Evolutionary conservation across 2,888 invertebrate species (phyloP).

Genomic region (Cecidostiba fungosa): DNA sequence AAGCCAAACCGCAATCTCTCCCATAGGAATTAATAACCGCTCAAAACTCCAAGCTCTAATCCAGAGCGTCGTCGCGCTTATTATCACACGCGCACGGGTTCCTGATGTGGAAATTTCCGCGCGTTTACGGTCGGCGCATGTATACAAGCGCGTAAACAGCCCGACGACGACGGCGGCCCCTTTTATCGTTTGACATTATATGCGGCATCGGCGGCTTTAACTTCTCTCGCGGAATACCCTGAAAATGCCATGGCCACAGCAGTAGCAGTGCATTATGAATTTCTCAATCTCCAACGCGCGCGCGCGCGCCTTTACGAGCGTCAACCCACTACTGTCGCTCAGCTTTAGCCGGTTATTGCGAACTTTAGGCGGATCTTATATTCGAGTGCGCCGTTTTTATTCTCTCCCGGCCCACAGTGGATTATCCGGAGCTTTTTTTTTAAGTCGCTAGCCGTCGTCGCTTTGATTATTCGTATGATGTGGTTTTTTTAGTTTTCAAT

Average conservation of each 20-base stretch:
- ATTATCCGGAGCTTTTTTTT: neutral
- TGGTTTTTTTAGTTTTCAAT: neutral
- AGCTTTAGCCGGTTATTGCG: constrained; percentile 17
- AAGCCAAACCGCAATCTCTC: too few species aligned
- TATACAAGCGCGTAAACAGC: neutral
- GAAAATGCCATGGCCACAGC: constrained; percentile 9
- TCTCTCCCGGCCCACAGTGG: neutral
- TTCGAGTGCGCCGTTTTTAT: neutral
- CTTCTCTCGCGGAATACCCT: constrained; percentile 23
- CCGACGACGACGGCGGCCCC: neutral
- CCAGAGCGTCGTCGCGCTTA: neutral
- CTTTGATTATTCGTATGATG: too few species aligned
- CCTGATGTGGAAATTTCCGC: neutral
- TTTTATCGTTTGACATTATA: constrained; percentile 40
- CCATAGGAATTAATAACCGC: neutral
- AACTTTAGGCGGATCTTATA: constrained; percentile 17
- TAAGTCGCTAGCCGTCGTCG: neutral
- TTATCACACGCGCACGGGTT: neutral
- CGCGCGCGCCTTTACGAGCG: constrained; percentile 11
- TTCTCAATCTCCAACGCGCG: constrained; percentile 48
- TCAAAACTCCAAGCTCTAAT: neutral
- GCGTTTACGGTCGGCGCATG: neutral
- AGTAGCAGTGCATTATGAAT: constrained; percentile 50
- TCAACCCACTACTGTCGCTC: neutral
- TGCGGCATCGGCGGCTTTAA: constrained; percentile 33